Evolutionary conservation across 2,797 vertebrate species (phyloP).

Genomic region (Prionace glauca): DNA sequence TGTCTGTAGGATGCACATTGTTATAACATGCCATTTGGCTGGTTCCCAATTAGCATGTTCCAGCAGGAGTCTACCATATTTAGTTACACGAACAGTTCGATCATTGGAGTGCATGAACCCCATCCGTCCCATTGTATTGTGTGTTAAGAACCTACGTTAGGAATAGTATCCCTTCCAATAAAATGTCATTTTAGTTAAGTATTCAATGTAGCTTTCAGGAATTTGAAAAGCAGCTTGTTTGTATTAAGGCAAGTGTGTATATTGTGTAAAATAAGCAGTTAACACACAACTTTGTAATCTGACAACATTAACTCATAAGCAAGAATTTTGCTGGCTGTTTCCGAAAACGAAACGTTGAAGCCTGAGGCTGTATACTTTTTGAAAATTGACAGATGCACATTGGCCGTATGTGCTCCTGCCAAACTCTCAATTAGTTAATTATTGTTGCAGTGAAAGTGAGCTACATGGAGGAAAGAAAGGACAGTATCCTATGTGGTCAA

Average conservation of each 20-base stretch:
- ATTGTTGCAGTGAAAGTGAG: background rate
- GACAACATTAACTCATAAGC: background rate
- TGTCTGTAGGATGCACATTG: background rate
- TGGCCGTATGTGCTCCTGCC: background rate
- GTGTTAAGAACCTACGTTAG: background rate
- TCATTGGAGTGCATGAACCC: background rate
- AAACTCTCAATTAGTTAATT: background rate
- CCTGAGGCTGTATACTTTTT: background rate
- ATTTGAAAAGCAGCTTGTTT: conserved; percentile 8
- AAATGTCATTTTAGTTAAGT: background rate
- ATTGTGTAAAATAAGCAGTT: background rate
- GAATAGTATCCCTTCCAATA: background rate
- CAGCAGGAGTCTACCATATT: conserved; percentile 3
- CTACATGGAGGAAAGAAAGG: background rate
- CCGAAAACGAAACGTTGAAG: background rate
- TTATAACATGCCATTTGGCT: conserved; percentile 20
- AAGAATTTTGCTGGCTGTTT: background rate
- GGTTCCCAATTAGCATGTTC: conserved; percentile 15
- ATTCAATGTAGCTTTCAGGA: background rate
- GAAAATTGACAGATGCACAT: background rate
- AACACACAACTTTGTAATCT: background rate
- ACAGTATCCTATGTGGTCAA: background rate
- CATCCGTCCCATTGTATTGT: background rate
- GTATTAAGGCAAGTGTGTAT: background rate
- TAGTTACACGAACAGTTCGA: background rate